Evolutionary conservation across 1,140 invertebrate genomes (phyloP).

Genomic region (Colletes gigas): DNA sequence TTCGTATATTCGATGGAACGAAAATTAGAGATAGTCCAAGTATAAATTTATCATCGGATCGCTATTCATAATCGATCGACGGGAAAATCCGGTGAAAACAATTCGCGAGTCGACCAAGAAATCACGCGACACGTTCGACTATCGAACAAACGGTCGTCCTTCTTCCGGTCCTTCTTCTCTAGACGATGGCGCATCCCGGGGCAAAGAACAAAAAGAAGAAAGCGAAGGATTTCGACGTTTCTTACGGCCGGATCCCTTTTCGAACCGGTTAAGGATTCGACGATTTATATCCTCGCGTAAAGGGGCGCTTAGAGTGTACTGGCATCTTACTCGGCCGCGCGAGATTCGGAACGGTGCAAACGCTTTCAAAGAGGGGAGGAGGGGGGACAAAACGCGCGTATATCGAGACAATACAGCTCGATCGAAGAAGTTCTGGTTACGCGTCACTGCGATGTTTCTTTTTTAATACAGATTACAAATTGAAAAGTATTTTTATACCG

Average conservation of each 20-base stretch:
- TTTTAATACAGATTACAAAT: too few species aligned
- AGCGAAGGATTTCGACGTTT: constrained; percentile 69
- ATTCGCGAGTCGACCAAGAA: background rate
- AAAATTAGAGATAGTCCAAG: too few species aligned
- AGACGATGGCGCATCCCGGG: constrained; percentile 11
- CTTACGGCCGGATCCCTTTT: constrained; percentile 54
- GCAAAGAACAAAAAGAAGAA: constrained; percentile 50
- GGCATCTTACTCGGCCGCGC: constrained; percentile 19
- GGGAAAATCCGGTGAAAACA: background rate
- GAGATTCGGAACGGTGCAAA: constrained; percentile 12
- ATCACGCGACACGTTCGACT: constrained; percentile 19
- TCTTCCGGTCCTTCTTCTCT: constrained; percentile 46
- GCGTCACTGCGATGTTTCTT: too few species aligned
- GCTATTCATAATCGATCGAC: too few species aligned
- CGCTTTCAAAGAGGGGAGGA: background rate
- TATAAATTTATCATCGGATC: too few species aligned
- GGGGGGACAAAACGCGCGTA: background rate
- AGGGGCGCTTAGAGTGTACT: constrained; percentile 55
- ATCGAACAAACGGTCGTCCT: constrained; percentile 44
- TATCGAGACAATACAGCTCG: constrained; percentile 20
- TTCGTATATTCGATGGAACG: too few species aligned
- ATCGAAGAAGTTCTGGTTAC: background rate
- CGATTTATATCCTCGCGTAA: constrained; percentile 74
- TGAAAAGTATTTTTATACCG: too few species aligned
- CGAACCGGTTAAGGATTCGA: constrained; percentile 73